phyloP scores from a whole-genome alignment of 2,113 vertebrate genomes.

The Amphiprion ocellaris region DNA sequence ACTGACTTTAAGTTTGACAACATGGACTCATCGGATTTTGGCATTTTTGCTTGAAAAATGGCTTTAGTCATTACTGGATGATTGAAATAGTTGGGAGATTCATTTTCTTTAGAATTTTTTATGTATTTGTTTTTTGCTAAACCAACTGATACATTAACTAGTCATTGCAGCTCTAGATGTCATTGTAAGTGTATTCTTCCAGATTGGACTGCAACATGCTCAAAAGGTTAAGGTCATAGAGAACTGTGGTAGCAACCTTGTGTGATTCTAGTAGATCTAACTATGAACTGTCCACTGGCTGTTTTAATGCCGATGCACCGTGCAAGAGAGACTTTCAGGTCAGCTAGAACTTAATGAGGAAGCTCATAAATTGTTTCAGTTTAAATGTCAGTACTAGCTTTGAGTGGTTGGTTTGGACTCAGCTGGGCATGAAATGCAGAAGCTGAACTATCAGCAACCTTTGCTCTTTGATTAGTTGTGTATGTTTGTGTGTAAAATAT shows the following conservation, averaged over 20 bases:
- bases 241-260: neutral
- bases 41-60: neutral
- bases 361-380: conserved; percentile 13
- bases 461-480: conserved; percentile 44
- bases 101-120: neutral
- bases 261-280: neutral
- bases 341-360: conserved; percentile 21
- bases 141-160: neutral
- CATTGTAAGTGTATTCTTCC: too few relatives aligned
- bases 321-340: neutral
- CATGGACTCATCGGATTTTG: neutral
- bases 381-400: conserved; percentile 1
- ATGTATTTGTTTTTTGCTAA: neutral
- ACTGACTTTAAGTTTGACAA: neutral
- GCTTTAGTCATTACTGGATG: too few relatives aligned
- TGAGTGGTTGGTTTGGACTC: conserved; percentile 6
- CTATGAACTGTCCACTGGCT: neutral
- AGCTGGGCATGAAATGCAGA: conserved; percentile 32
- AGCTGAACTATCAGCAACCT: conserved; percentile 22
- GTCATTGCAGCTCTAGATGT: neutral
- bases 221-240: neutral
- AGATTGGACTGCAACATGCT: neutral
- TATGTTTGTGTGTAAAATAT: conserved; percentile 20
- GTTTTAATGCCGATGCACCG: neutral
- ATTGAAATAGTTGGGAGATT: too few relatives aligned